phyloP scores from a whole-genome alignment of 64 coral and sea anemone species.

The Orbicella faveolata region DNA sequence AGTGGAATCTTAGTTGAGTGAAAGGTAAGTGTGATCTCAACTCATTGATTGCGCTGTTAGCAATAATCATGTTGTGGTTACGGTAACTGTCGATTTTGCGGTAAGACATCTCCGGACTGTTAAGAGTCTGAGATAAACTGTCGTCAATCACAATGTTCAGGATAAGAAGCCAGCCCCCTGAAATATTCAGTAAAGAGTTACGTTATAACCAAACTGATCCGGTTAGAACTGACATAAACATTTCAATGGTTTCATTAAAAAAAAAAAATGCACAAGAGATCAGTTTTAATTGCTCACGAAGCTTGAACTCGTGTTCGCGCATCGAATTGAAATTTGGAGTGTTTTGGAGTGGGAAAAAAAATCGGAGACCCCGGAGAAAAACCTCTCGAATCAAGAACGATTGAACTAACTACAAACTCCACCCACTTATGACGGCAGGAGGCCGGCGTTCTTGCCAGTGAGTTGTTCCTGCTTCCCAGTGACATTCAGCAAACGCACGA shows the following conservation, averaged over 20 bases:
- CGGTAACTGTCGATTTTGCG: slow-evolving; percentile 18
- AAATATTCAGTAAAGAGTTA: not conserved
- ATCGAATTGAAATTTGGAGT: too few species aligned
- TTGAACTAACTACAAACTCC: too few species aligned
- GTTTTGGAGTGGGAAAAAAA: too few species aligned
- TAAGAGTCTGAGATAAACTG: not conserved
- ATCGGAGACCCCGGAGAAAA: too few species aligned
- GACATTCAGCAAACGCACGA: too few species aligned
- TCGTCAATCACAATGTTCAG: not conserved
- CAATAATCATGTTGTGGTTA: not conserved
- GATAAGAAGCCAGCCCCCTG: not conserved
- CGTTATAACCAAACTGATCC: not conserved
- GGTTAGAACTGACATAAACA: not conserved
- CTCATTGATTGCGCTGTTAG: not conserved
- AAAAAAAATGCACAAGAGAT: not conserved
- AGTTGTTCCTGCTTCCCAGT: too few species aligned
- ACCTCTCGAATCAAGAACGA: too few species aligned
- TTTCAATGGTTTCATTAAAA: too few species aligned
- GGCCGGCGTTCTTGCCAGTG: too few species aligned
- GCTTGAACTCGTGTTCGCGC: too few species aligned
- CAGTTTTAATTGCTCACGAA: too few species aligned
- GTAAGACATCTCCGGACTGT: not conserved
- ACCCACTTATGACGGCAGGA: too few species aligned
- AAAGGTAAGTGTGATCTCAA: slow-evolving; percentile 9
- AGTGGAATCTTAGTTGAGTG: slow-evolving; percentile 40